Conservation (phyloP, 2,888 invertebrate species). For the Synanthedon myopaeformis region DNA sequence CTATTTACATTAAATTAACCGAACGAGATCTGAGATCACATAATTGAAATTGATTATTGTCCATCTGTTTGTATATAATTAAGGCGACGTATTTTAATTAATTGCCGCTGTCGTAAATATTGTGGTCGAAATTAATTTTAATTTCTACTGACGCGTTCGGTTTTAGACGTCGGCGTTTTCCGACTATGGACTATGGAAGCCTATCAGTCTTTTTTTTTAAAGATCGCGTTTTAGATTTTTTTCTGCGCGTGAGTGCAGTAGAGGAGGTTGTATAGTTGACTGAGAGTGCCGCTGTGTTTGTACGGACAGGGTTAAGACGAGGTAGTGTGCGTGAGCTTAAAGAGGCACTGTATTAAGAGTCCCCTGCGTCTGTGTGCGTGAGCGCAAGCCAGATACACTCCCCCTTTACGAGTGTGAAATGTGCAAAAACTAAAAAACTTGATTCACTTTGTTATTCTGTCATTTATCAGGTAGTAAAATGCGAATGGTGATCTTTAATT, state of each 20-base stretch:
- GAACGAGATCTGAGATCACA: constrained; percentile 53
- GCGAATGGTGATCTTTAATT: neutral
- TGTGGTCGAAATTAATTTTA: constrained; percentile 45
- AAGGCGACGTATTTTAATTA: constrained; percentile 62
- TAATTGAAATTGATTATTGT: constrained; percentile 62
- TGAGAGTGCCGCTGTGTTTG: constrained; percentile 65
- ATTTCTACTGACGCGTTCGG: constrained; percentile 46
- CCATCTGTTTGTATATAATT: constrained; percentile 66
- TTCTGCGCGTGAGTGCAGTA: constrained; percentile 70
- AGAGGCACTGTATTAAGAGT: constrained; percentile 48
- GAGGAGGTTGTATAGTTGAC: constrained; percentile 65
- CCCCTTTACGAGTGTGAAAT: constrained; percentile 46
- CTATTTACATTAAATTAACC: constrained; percentile 63
- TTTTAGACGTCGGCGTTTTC: constrained; percentile 49
- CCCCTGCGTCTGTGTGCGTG: constrained; percentile 41
- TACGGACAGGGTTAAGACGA: constrained; percentile 35
- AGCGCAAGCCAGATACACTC: constrained; percentile 47
- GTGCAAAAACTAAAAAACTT: constrained; percentile 5
- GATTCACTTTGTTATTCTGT: neutral
- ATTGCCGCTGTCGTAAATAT: constrained; percentile 59
- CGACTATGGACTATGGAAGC: constrained; percentile 49
- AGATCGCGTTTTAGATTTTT: constrained; percentile 63
- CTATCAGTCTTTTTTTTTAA: constrained; percentile 54
- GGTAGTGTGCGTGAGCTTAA: constrained; percentile 45
- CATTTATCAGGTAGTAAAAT: too few species aligned